Evolutionary conservation across 2,888 invertebrate genomes (phyloP).

Genomic region (Athrips mouffetella): DNA sequence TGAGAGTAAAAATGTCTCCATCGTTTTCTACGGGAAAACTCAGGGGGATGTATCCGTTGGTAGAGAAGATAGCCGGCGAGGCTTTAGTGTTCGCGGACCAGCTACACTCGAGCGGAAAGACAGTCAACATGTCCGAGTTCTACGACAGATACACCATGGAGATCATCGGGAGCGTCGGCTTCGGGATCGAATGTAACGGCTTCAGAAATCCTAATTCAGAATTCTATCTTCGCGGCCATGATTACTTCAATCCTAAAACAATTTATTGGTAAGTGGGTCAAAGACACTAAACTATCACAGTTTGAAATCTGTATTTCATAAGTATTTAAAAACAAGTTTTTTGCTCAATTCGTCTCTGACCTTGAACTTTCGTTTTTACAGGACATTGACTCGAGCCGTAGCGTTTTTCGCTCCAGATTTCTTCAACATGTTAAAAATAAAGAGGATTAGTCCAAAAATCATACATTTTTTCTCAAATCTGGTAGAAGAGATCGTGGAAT

Average conservation of each 20-base stretch:
- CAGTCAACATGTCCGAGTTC: conserved; percentile 75
- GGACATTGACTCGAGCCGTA: conserved; percentile 59
- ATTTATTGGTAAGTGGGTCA: conserved; percentile 56
- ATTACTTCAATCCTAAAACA: conserved; percentile 60
- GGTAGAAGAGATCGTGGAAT: conserved; percentile 58
- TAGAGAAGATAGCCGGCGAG: conserved; percentile 76
- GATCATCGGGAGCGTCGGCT: conserved; percentile 80
- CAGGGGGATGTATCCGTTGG: conserved; percentile 80
- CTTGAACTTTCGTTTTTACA: conserved; percentile 33
- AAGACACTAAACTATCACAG: no score
- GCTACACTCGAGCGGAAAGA: conserved; percentile 40
- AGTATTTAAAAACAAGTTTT: neutral
- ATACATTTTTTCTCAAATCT: conserved; percentile 60
- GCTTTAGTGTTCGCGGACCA: conserved; percentile 62
- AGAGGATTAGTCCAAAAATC: conserved; percentile 53
- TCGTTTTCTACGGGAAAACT: conserved; percentile 83
- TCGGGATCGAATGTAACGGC: conserved; percentile 80
- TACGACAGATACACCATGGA: conserved; percentile 80
- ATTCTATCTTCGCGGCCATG: conserved; percentile 67
- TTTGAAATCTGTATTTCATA: no score
- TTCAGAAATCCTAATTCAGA: conserved; percentile 75
- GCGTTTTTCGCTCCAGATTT: conserved; percentile 63
- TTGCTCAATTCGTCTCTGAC: neutral
- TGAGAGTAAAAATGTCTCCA: conserved; percentile 81
- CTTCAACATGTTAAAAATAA: conserved; percentile 55